These are phyloP conservation scores for Tipula unca DNA, from an alignment of 2,888 invertebrate genomes.

Conservation along the genomic window DNA sequence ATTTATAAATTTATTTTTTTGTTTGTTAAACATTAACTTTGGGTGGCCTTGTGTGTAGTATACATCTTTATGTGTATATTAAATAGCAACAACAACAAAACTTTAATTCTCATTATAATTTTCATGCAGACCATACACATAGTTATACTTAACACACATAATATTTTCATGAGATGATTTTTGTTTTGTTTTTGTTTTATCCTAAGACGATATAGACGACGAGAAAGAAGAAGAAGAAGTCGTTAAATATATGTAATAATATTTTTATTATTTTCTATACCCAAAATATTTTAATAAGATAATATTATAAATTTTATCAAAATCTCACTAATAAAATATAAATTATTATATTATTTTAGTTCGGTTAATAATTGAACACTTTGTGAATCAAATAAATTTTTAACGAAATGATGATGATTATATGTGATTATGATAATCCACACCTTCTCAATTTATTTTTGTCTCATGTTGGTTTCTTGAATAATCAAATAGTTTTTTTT, in stretches of 20 bases:
- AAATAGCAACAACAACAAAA: not conserved
- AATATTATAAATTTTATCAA: not conserved
- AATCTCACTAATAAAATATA: slow-evolving; percentile 4
- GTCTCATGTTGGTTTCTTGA: not conserved
- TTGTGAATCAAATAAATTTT: not conserved
- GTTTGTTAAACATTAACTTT: not conserved
- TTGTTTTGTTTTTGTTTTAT: not conserved
- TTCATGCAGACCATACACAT: not conserved
- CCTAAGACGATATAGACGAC: not conserved
- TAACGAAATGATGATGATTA: not conserved
- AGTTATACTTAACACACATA: not conserved
- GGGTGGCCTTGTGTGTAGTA: not conserved
- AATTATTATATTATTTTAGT: not conserved
- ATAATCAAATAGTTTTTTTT: not conserved
- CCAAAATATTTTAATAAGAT: not conserved
- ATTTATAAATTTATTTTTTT: not conserved
- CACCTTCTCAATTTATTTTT: not conserved
- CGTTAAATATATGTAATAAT: not conserved
- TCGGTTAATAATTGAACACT: slow-evolving; percentile 1
- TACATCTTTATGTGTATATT: not conserved
- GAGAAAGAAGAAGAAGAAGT: not conserved
- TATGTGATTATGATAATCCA: slow-evolving; percentile 2
- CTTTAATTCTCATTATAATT: not conserved
- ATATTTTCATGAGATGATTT: not conserved
- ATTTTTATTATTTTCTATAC: not conserved